A percentile compares a stretch with the other conserved stretches of the same genome.
Evolutionary conservation across 2,113 vertebrate genomes (phyloP).

Genomic region (Sterrhoptilus dennistouni): DNA sequence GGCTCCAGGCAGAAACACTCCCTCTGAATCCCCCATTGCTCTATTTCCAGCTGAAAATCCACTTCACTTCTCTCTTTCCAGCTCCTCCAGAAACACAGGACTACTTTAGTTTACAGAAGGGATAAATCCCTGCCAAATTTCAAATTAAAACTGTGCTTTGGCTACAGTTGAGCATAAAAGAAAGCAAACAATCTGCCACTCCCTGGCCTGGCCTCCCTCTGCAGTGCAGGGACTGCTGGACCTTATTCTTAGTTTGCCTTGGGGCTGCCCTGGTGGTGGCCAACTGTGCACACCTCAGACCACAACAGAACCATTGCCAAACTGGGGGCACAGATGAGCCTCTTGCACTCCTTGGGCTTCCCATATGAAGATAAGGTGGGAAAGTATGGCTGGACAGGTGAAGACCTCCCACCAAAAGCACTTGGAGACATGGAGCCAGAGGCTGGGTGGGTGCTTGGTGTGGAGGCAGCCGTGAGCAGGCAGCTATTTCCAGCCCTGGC

Average conservation of each 20-base stretch:
- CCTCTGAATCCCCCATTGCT: neutral
- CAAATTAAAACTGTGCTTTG: constrained; percentile 51
- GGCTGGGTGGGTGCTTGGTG: neutral
- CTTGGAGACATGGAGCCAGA: neutral
- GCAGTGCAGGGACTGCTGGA: neutral
- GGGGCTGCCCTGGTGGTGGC: neutral
- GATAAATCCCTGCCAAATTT: constrained; percentile 29
- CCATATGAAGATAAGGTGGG: too few relatives aligned
- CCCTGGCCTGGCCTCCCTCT: neutral
- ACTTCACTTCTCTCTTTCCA: neutral
- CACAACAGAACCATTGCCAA: neutral
- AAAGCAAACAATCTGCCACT: constrained; percentile 22
- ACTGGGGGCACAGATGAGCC: rapidly evolving
- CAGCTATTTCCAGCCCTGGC: neutral
- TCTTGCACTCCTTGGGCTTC: neutral
- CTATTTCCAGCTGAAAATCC: constrained; percentile 5
- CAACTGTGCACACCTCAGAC: neutral
- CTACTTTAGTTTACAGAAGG: neutral
- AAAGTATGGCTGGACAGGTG: rapidly evolving
- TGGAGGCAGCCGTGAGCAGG: rapidly evolving
- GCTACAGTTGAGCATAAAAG: constrained; percentile 2
- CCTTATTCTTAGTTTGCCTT: neutral
- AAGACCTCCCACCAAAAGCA: neutral
- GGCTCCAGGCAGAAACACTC: neutral
- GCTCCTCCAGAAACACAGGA: neutral